These are phyloP conservation scores for Choreutis nemorana DNA, from an alignment of 2,888 invertebrate genomes.

Conservation along the genomic window DNA sequence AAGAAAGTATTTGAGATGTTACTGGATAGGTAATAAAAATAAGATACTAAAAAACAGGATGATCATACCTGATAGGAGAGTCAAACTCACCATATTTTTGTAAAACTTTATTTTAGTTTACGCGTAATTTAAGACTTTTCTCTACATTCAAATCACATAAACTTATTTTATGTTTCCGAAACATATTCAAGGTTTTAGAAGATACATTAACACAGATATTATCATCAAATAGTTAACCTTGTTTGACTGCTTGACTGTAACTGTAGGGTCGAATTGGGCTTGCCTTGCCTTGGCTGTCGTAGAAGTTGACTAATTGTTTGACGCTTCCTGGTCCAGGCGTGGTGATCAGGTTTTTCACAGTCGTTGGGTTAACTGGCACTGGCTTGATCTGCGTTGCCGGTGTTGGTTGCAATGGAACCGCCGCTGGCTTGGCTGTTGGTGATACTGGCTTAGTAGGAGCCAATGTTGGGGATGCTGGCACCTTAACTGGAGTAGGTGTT, in stretches of 20 bases:
- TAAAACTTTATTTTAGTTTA: too few relatives aligned
- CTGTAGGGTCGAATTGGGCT: conserved; percentile 49
- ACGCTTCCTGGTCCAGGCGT: conserved; percentile 52
- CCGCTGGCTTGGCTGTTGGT: background rate
- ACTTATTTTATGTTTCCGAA: too few relatives aligned
- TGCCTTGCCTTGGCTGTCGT: conserved; percentile 47
- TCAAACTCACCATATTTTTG: too few relatives aligned
- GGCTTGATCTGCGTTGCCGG: conserved; percentile 30
- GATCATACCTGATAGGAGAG: too few relatives aligned
- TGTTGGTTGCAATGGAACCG: conserved; percentile 4
- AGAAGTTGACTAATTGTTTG: conserved; percentile 43
- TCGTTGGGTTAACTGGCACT: conserved; percentile 32
- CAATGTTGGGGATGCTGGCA: conserved; percentile 10
- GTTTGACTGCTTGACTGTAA: conserved; percentile 56
- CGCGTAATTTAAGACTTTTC: too few relatives aligned
- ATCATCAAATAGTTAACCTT: conserved; percentile 25
- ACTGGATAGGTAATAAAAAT: too few relatives aligned
- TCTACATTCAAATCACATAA: too few relatives aligned
- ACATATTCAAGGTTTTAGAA: background rate
- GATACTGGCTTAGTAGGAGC: conserved; percentile 7
- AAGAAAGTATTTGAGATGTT: too few relatives aligned
- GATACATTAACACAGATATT: conserved; percentile 2
- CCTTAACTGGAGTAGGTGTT: conserved; percentile 11
- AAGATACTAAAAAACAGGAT: too few relatives aligned
- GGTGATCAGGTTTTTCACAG: conserved; percentile 26